Evolutionary conservation across 2,888 invertebrate species (phyloP).

Genomic region (Celastrina argiolus): DNA sequence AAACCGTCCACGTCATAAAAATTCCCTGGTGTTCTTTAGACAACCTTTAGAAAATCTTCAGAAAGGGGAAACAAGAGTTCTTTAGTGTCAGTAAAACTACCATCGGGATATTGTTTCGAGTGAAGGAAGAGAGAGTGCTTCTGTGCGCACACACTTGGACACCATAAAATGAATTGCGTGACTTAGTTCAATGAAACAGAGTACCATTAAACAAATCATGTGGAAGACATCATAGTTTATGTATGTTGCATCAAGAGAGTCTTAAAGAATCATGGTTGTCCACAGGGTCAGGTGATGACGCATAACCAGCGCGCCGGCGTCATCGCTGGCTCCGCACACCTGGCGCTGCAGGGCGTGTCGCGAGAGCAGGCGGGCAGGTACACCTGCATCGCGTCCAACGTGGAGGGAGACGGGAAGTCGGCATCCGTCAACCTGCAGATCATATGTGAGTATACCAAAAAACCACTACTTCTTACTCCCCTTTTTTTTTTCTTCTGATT

Average conservation of each 20-base stretch:
- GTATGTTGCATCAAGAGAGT: no score
- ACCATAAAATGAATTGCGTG: no score
- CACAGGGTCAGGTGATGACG: slow-evolving; percentile 88
- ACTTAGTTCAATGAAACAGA: no score
- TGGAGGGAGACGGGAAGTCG: slow-evolving; percentile 93
- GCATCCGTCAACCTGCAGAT: slow-evolving; percentile 88
- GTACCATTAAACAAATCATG: no score
- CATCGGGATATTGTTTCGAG: neutral
- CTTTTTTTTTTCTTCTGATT: no score
- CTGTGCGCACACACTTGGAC: no score
- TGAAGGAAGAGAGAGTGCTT: no score
- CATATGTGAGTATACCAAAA: slow-evolving; percentile 84
- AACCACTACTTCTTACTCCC: neutral
- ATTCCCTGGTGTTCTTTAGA: no score
- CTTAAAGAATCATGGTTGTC: neutral
- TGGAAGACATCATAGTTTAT: no score
- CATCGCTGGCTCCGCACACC: slow-evolving; percentile 88
- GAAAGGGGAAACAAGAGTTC: no score
- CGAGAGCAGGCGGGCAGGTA: slow-evolving; percentile 91
- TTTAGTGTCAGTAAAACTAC: neutral
- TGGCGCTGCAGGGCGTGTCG: slow-evolving; percentile 89
- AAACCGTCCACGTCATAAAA: no score
- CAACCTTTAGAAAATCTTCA: no score
- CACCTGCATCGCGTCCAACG: slow-evolving; percentile 92
- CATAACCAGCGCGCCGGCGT: slow-evolving; percentile 92